A percentile compares a stretch with the other conserved stretches of the same genome.
phyloP scores from a whole-genome alignment of 2,888 invertebrate genomes.

The Aromia moschata region DNA sequence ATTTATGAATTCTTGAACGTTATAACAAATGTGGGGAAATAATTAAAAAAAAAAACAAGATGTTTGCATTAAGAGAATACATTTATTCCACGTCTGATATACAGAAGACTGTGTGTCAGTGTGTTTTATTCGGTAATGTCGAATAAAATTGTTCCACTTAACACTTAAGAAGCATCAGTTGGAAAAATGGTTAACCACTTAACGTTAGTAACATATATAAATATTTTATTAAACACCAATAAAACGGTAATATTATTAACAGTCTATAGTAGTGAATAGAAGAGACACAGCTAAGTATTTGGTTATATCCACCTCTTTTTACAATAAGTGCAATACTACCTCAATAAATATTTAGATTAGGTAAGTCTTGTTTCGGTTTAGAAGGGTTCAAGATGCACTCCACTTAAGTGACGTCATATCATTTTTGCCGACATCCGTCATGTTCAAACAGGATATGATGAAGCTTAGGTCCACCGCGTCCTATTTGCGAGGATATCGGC shows the following conservation, averaged over 20 bases:
- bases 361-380: constrained; percentile 31
- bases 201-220: constrained; percentile 34
- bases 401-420: constrained; percentile 37
- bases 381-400: constrained; percentile 26
- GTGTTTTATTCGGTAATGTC: constrained; percentile 28
- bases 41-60: constrained; percentile 43
- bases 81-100: constrained; percentile 53
- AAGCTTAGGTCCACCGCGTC: constrained; percentile 15
- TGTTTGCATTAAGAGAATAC: constrained; percentile 61
- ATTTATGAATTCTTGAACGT: too few relatives aligned
- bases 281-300: constrained; percentile 34
- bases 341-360: constrained; percentile 12
- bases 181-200: constrained; percentile 56
- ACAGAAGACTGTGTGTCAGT: constrained; percentile 34
- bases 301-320: constrained; percentile 37
- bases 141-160: constrained; percentile 18
- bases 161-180: constrained; percentile 41
- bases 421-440: constrained; percentile 31
- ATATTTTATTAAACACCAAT: constrained; percentile 34
- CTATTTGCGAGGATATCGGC: constrained; percentile 32
- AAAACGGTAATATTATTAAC: constrained; percentile 28
- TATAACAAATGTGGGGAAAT: constrained; percentile 24
- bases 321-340: constrained; percentile 20
- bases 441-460: constrained; percentile 14
- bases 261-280: constrained; percentile 34